Evolutionary conservation across 2,797 vertebrate species (phyloP).

Genomic region (Smutsia temminckii): DNA sequence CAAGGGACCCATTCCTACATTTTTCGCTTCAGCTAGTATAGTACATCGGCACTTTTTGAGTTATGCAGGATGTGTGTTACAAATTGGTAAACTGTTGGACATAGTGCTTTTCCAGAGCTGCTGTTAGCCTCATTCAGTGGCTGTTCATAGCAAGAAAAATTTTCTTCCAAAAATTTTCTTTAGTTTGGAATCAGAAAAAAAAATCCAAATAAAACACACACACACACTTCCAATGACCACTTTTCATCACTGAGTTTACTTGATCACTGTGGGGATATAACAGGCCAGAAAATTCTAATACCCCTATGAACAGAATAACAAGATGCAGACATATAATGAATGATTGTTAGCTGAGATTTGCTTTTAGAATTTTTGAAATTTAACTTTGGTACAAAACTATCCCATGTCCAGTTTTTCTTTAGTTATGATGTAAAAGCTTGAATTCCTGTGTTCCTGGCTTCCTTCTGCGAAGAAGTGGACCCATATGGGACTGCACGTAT

Average conservation of each 20-base stretch:
- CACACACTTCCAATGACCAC: not conserved
- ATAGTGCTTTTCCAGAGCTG: not conserved
- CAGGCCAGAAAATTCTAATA: not conserved
- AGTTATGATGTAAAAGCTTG: conserved; percentile 43
- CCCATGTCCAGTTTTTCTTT: not conserved
- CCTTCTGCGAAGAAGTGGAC: conserved; percentile 30
- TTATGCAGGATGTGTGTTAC: not conserved
- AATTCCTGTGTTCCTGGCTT: conserved; percentile 37
- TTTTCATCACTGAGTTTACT: not conserved
- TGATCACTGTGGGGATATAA: not conserved
- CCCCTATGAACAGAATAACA: not conserved
- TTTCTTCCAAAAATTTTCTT: conserved; percentile 44
- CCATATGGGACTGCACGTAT: conserved; percentile 46
- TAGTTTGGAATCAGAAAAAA: conserved; percentile 16
- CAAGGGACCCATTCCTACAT: not conserved
- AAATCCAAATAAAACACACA: not conserved
- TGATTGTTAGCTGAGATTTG: not conserved
- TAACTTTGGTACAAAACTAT: not conserved
- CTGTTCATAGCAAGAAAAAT: not conserved
- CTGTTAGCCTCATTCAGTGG: not conserved
- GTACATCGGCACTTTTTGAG: not conserved
- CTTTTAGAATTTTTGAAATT: conserved; percentile 41
- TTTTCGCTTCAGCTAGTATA: not conserved
- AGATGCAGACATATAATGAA: not conserved
- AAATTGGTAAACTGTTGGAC: not conserved